A percentile compares a stretch with the other conserved stretches of the same genome.
These are phyloP conservation scores for Copidosoma aretas DNA, from an alignment of 2,888 invertebrate genomes.

Conservation along the genomic window DNA sequence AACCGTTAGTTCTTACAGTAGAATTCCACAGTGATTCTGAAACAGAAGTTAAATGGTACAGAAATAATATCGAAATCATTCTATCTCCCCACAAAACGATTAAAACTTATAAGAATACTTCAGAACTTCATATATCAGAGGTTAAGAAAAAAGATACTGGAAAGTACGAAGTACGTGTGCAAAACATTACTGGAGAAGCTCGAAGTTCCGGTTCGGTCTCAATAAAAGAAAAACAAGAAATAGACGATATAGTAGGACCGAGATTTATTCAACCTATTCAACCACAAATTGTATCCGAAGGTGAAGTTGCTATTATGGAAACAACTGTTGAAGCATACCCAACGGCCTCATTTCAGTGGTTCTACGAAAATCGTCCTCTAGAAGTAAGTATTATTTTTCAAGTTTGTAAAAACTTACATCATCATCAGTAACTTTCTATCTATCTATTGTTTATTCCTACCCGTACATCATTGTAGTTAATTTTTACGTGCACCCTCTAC, in stretches of 20 bases:
- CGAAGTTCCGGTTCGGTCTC: slow-evolving; percentile 84
- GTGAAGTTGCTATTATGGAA: slow-evolving; percentile 82
- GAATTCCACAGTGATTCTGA: slow-evolving; percentile 75
- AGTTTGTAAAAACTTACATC: no score
- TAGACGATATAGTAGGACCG: slow-evolving; percentile 72
- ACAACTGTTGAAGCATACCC: slow-evolving; percentile 79
- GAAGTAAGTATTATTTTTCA: slow-evolving; percentile 56
- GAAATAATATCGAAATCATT: slow-evolving; percentile 80
- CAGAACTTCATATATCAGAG: slow-evolving; percentile 72
- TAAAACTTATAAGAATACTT: slow-evolving; percentile 68
- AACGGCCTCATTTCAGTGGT: slow-evolving; percentile 87
- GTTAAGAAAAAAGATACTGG: slow-evolving; percentile 80
- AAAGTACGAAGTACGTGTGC: slow-evolving; percentile 86
- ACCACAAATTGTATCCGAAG: slow-evolving; percentile 74
- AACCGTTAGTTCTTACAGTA: slow-evolving; percentile 74
- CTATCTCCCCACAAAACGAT: slow-evolving; percentile 71
- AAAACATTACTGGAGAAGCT: slow-evolving; percentile 78
- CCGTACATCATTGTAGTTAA: no score
- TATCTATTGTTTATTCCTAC: no score
- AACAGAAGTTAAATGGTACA: slow-evolving; percentile 83
- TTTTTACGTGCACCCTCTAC: no score
- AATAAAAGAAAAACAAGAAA: slow-evolving; percentile 69
- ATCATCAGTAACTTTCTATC: no score
- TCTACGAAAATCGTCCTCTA: slow-evolving; percentile 76
- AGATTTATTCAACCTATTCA: slow-evolving; percentile 75